A percentile compares a stretch with the other conserved stretches of the same genome.
phyloP scores from a whole-genome alignment of 2,113 vertebrate species.

The Hippopotamus amphibius region DNA sequence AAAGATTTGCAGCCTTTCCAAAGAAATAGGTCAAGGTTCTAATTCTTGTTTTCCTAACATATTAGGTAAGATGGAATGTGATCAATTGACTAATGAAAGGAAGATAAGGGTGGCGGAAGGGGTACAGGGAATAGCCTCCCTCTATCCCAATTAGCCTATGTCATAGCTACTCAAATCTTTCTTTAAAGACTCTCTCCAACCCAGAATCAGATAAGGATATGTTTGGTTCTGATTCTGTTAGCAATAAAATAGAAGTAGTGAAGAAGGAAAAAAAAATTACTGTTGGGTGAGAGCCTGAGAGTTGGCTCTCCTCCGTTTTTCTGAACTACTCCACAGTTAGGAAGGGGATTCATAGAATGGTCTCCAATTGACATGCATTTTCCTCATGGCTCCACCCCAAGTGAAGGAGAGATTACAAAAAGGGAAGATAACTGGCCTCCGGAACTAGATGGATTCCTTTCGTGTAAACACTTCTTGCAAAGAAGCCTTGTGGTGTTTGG shows the following conservation, averaged over 20 bases:
- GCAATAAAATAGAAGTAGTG: neutral
- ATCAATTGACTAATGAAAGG: neutral
- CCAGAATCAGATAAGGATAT: neutral
- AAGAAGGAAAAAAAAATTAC: neutral
- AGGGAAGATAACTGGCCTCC: neutral
- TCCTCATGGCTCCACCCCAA: neutral
- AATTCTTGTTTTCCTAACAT: neutral
- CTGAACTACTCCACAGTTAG: neutral
- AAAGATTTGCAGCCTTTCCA: neutral
- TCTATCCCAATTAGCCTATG: neutral
- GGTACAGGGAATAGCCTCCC: neutral
- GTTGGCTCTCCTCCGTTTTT: neutral
- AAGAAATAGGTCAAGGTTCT: neutral
- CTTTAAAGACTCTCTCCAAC: neutral
- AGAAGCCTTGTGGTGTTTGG: conserved; percentile 51
- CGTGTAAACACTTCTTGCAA: neutral
- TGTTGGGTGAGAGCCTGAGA: neutral
- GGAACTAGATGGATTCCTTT: neutral
- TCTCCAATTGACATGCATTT: neutral
- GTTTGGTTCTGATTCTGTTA: conserved; percentile 13
- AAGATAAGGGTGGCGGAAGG: neutral
- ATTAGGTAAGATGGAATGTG: neutral
- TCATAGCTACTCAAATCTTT: neutral
- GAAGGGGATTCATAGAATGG: neutral
- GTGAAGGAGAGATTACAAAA: neutral